A percentile compares a stretch with the other conserved stretches of the same genome.
Evolutionary conservation across 2,888 invertebrate species (phyloP).

Genomic region (Ophion costatus): DNA sequence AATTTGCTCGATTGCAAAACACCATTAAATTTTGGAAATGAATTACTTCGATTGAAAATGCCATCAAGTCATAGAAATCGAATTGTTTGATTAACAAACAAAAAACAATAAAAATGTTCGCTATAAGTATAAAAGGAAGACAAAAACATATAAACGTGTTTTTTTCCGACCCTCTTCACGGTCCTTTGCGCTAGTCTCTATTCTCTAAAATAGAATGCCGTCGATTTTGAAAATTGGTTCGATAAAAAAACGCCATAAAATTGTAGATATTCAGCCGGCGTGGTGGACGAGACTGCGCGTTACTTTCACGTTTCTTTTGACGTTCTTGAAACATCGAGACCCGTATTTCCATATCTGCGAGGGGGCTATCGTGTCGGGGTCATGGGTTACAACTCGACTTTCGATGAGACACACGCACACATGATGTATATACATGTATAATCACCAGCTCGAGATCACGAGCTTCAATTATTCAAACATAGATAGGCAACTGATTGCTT

Average conservation of each 20-base stretch:
- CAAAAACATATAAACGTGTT: not conserved
- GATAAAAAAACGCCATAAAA: not conserved
- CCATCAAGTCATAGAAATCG: not conserved
- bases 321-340: conserved; percentile 69
- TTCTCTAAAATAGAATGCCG: not conserved
- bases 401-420: conserved; percentile 72
- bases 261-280: conserved; percentile 25
- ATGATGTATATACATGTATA: conserved; percentile 51
- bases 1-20: not conserved
- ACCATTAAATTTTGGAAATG: not conserved
- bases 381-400: conserved; percentile 75
- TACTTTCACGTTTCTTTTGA: conserved; percentile 69
- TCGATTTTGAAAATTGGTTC: not conserved
- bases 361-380: conserved; percentile 78
- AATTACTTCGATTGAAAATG: not conserved
- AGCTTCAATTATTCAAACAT: conserved; percentile 49
- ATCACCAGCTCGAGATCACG: conserved; percentile 56
- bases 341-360: conserved; percentile 71
- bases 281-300: conserved; percentile 37
- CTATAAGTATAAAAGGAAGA: not conserved
- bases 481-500: not conserved
- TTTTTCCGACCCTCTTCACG: not conserved
- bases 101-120: not conserved
- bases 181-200: not conserved
- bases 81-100: not conserved